A percentile compares a stretch with the other conserved stretches of the same genome.
phyloP scores from a whole-genome alignment of 2,113 vertebrate genomes.

The Diglossa brunneiventris region DNA sequence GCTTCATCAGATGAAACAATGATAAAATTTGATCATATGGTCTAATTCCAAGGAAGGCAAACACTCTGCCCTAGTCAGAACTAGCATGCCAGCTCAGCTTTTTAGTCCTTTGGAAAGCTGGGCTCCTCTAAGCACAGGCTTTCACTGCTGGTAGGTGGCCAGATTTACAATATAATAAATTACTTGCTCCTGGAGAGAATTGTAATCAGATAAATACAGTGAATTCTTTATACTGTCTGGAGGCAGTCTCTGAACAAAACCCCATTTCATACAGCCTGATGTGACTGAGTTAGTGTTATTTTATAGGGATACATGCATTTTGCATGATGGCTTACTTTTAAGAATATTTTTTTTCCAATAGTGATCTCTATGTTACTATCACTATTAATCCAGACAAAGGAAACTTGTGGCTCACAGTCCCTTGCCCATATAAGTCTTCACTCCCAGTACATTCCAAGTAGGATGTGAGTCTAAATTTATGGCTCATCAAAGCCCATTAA shows the following conservation, averaged over 20 bases:
- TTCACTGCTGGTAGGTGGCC: background rate
- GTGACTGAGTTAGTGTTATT: background rate
- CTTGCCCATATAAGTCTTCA: background rate
- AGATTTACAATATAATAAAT: background rate
- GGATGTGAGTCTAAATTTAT: background rate
- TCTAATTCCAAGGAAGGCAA: background rate
- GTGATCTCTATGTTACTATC: background rate
- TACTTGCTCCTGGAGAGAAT: background rate
- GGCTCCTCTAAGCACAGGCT: background rate
- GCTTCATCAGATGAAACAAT: background rate
- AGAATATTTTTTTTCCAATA: background rate
- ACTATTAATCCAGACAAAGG: background rate
- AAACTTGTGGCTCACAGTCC: background rate
- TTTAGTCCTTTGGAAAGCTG: background rate
- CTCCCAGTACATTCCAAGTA: background rate
- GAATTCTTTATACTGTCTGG: background rate
- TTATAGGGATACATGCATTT: background rate
- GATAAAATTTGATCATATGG: background rate
- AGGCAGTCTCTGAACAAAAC: background rate
- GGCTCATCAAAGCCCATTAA: background rate
- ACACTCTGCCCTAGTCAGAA: background rate
- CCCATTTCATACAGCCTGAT: background rate
- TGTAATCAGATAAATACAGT: background rate
- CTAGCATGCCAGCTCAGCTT: background rate
- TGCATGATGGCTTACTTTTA: background rate